Evolutionary conservation across 1,140 invertebrate species (phyloP).

Genomic region (Drosophila kikkawai): DNA sequence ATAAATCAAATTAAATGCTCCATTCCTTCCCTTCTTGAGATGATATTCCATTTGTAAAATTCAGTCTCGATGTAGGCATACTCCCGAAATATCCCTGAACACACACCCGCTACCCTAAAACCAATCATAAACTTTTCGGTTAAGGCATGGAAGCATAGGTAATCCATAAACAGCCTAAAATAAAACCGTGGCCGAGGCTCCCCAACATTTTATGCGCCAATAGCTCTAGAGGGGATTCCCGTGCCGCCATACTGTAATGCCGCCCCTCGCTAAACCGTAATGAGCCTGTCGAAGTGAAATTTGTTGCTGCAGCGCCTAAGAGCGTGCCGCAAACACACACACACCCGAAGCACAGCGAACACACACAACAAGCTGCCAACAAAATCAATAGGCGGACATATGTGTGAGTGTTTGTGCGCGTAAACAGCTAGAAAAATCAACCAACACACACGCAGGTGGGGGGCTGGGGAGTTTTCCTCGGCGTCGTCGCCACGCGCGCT

Average conservation of each 20-base stretch:
- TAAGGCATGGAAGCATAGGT: conserved; percentile 29
- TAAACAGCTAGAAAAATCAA: conserved; percentile 42
- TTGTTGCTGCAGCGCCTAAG: conserved; percentile 49
- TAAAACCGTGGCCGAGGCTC: conserved; percentile 17
- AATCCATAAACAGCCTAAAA: conserved; percentile 52
- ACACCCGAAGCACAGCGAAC: neutral
- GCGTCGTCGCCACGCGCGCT: conserved; percentile 52
- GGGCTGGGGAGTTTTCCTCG: neutral
- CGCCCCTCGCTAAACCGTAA: conserved; percentile 44
- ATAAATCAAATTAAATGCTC: neutral
- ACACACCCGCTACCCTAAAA: conserved; percentile 7
- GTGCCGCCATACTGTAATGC: neutral
- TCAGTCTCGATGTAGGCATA: neutral
- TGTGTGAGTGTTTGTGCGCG: conserved; percentile 23
- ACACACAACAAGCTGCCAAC: conserved; percentile 15
- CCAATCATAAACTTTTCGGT: conserved; percentile 44
- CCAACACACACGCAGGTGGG: conserved; percentile 20
- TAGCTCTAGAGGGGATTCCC: conserved; percentile 24
- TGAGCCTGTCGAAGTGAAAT: conserved; percentile 43
- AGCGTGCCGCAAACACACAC: conserved; percentile 36
- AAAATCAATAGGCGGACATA: conserved; percentile 65
- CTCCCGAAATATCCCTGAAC: neutral
- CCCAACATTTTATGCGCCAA: conserved; percentile 38
- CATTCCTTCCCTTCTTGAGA: neutral
- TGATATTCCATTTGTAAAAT: neutral